Base-by-base conservation (phyloP, 2,797 vertebrate species). In the Malurus splendens region DNA sequence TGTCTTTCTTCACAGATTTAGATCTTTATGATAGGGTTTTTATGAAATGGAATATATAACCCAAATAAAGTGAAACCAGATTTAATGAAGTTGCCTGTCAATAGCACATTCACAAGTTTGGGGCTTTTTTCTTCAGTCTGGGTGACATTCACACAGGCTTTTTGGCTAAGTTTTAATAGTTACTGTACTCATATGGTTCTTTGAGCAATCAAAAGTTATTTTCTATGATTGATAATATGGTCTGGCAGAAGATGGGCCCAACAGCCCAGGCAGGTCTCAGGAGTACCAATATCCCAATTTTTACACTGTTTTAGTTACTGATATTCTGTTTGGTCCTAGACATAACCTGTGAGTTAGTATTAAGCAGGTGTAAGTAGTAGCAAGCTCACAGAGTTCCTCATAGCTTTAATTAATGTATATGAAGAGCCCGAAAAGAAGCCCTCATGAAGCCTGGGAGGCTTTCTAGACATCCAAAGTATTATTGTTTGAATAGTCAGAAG, bases 21-120 rank as follows among this genome's bases (percentile, higher is more conserved):
- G 89, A 70, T 96, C 94, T 96, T 95, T 95, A 96, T 36, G 95
- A 94, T 78, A 90, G 80, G 55, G 30, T 71, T 94, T 93, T 94
- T 84, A 91, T 88, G 59, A 89, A 94, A 90, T 52, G 24, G 51
- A 90, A 82, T 93, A 87, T 86, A 85, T 78, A 79, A 88, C 59
- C 74, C 45, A 85, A 89, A 90, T 87, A 93, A 89, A 95, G 59
- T 92, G 71, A 90, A 94, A 85, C 33, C 48, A 86, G 73, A 74
- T 71, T 56, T 92, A 82, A 77, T 71, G 41, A 92, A 94, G 93
- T 90, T 82, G 57, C 67, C 39, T 5, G 7, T 70, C 84, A 93
- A 86, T 62, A 84, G 44, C 45, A 85, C 24, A 68, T 60, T 55
- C 57, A 59, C 60, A 87, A 67, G 39, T 89, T 82, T 62, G 25